phyloP scores from a whole-genome alignment of 2,888 invertebrate species.

The Pollenia griseotomentosa region DNA sequence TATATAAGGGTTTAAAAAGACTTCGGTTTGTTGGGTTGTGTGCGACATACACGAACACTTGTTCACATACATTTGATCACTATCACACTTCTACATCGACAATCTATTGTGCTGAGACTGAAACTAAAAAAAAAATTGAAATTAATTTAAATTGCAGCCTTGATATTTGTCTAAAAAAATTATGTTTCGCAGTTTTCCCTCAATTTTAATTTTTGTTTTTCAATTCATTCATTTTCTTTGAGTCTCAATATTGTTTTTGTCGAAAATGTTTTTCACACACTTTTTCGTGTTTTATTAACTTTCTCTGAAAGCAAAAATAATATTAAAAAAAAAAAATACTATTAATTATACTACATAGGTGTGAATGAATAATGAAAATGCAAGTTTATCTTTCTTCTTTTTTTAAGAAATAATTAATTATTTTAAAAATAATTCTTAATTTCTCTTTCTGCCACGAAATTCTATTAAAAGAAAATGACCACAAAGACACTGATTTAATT shows the following conservation, averaged over 20 bases:
- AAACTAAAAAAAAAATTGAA: conserved; percentile 1
- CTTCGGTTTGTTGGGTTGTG: no score
- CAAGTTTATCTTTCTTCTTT: conserved; percentile 10
- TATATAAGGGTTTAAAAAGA: no score
- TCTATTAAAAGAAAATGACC: conserved; percentile 53
- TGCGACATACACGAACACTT: no score
- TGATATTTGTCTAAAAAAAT: conserved; percentile 32
- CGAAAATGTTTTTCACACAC: not conserved
- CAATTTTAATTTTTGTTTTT: not conserved
- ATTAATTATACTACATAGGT: conserved; percentile 35
- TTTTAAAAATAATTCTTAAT: conserved; percentile 3
- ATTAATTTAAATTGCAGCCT: conserved; percentile 51
- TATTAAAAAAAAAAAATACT: conserved; percentile 14
- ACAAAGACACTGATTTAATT: conserved; percentile 28
- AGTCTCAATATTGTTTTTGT: not conserved
- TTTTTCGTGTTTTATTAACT: conserved; percentile 37
- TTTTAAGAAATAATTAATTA: conserved; percentile 24
- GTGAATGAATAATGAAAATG: conserved; percentile 60
- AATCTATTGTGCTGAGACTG: not conserved
- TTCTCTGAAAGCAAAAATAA: conserved; percentile 26
- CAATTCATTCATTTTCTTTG: conserved; percentile 10
- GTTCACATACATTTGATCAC: not conserved
- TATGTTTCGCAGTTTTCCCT: not conserved
- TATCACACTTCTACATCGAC: not conserved
- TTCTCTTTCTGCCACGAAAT: conserved; percentile 7